Base-by-base conservation (phyloP, 2,113 vertebrate species). In the Laterallus jamaicensis region DNA sequence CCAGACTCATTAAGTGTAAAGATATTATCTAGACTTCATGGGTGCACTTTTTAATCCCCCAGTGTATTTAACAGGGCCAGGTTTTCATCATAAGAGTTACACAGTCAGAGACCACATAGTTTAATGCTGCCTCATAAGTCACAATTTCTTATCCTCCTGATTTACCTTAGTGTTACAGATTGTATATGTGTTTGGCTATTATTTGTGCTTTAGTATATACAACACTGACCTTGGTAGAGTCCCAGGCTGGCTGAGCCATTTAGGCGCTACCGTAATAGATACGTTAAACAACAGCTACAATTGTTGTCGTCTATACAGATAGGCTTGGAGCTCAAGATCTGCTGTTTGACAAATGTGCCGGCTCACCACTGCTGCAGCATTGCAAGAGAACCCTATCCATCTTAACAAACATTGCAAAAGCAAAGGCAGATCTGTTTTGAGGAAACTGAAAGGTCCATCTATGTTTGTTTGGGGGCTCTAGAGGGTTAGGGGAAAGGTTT, bases 401-500 rank as follows among this genome's bases (percentile, higher is more conserved):
- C 94, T 94, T 91, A 76, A 96, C 59, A 95, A 92, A 88, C 32
- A 83, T 47, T 55, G 47, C 29, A 90, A 88, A 95, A 77, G 17
- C 12, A 16, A 62, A 90, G 47, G 59, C 17, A 4, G 50, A 86
- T 88, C 59, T 70, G 67, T 88, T 93, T 77, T 74, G 47, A 90
- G 18, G 63, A 40, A 90, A 32, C 28, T 91, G 87, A 97, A 96
- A 93, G 79, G 92, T 90, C 78, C 28, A 90, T 94, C 91, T 95
- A 32, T 94, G 90, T 90, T 97, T 94, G 73, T 97, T 79, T 96
- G 37, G 40, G n/a, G 25, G n/a, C 85, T 91, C 85, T 42, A 42
- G 92, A 74, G 50, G 59, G 13, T 74, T 70, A 74, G 59, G 21
- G 47, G 32, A 85, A 95, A 86, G 67, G 74, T 86, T 95, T 2